Evolutionary conservation across 2,797 vertebrate species (phyloP).

Genomic region (Scyliorhinus canicula): DNA sequence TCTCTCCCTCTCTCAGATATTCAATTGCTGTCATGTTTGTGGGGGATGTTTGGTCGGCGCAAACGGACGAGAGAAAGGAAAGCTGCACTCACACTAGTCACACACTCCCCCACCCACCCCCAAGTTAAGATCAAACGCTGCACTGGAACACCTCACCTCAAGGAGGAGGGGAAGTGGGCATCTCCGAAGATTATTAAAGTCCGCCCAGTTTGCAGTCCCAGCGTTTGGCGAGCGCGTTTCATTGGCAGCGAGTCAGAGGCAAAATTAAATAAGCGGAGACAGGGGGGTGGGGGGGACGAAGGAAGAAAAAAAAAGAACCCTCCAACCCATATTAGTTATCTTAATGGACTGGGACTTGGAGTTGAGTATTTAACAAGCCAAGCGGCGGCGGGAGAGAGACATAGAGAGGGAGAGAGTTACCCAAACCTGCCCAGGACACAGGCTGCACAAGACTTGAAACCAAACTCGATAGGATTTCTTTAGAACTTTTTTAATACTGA

Average conservation of each 20-base stretch:
- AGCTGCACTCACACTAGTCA: neutral
- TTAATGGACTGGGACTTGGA: neutral
- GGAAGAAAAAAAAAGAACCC: too few species aligned
- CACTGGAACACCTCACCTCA: neutral
- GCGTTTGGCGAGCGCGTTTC: neutral
- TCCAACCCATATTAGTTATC: conserved; percentile 2
- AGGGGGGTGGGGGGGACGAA: too few species aligned
- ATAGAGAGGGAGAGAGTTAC: neutral
- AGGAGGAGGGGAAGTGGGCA: neutral
- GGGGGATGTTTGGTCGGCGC: neutral
- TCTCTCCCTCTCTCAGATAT: neutral
- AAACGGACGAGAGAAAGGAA: neutral
- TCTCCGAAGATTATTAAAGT: neutral
- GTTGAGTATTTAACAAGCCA: neutral
- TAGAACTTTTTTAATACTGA: neutral
- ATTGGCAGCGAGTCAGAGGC: conserved; percentile 21
- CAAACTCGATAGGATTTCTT: too few species aligned
- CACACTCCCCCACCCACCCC: neutral
- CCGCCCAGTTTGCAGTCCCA: conserved; percentile 11
- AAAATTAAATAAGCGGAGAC: conserved; percentile 20
- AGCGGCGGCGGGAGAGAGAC: neutral
- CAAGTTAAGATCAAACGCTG: neutral
- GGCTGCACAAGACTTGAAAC: neutral
- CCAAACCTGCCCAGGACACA: neutral
- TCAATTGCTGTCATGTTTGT: neutral